These are phyloP conservation scores for Murina feae DNA, from an alignment of 2,113 vertebrate species.

Conservation along the genomic window DNA sequence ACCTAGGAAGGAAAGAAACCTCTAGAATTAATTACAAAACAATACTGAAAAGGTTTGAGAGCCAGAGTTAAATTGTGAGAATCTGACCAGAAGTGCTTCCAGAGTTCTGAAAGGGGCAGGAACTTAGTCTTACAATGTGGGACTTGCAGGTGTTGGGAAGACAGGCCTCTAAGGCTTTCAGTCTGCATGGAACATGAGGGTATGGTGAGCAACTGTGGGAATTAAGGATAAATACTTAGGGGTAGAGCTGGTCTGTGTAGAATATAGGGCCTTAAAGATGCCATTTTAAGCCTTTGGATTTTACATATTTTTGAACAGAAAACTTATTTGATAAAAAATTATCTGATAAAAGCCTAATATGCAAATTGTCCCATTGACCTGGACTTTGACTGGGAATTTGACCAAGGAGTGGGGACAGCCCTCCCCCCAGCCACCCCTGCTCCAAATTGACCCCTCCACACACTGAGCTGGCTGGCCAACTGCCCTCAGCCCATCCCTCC, in stretches of 20 bases:
- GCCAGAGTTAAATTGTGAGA: not conserved
- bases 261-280: not conserved
- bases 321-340: not conserved
- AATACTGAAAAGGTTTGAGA: not conserved
- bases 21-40: not conserved
- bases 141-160: not conserved
- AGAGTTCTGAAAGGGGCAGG: not conserved
- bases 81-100: not conserved
- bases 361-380: no score
- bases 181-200: not conserved
- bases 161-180: not conserved
- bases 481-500: no score
- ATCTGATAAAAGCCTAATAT: not conserved
- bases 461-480: no score
- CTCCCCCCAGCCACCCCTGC: no score
- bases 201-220: not conserved
- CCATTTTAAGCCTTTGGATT: not conserved
- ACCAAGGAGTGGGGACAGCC: no score
- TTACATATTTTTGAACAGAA: not conserved
- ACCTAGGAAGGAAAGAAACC: constrained; percentile 27
- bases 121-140: not conserved
- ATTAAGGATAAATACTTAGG: not conserved
- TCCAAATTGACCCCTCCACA: no score
- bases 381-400: no score
- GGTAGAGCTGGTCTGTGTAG: not conserved